A percentile compares a stretch with the other conserved stretches of the same genome.
Evolutionary conservation across 2,797 vertebrate genomes (phyloP).

Genomic region (Lutjanus campechanus): DNA sequence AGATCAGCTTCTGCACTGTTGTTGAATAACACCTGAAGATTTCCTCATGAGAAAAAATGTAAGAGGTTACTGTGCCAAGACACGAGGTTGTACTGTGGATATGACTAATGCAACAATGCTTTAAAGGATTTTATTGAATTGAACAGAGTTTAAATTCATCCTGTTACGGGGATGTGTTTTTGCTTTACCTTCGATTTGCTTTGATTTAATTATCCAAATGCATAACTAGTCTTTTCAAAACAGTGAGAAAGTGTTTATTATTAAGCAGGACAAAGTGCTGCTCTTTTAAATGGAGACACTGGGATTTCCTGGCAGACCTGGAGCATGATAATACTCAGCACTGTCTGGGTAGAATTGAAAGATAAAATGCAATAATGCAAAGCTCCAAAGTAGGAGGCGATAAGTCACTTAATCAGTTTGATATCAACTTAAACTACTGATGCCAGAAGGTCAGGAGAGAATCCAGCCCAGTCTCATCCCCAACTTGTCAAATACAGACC

Average conservation of each 20-base stretch:
- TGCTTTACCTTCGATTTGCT: constrained; percentile 4
- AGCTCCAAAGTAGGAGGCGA: not conserved
- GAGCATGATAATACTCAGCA: not conserved
- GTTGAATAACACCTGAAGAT: not conserved
- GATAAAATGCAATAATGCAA: constrained; percentile 7
- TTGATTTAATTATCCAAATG: not conserved
- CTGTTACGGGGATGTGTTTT: not conserved
- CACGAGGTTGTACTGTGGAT: not conserved
- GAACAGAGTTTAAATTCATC: not conserved
- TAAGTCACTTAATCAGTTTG: not conserved
- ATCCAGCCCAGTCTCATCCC: too few relatives aligned
- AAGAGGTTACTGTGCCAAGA: constrained; percentile 16
- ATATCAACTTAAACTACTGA: not conserved
- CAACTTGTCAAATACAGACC: too few relatives aligned
- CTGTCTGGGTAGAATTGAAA: not conserved
- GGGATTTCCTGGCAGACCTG: not conserved
- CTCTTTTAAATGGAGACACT: not conserved
- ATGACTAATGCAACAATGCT: not conserved
- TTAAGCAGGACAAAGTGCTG: not conserved
- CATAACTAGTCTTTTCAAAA: not conserved
- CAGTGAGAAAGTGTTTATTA: not conserved
- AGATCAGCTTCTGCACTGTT: constrained; percentile 24
- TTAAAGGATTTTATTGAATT: not conserved
- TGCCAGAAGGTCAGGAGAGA: not conserved
- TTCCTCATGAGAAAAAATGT: not conserved